phyloP scores from a whole-genome alignment of 2,797 vertebrate genomes.

The Botia almorhae region DNA sequence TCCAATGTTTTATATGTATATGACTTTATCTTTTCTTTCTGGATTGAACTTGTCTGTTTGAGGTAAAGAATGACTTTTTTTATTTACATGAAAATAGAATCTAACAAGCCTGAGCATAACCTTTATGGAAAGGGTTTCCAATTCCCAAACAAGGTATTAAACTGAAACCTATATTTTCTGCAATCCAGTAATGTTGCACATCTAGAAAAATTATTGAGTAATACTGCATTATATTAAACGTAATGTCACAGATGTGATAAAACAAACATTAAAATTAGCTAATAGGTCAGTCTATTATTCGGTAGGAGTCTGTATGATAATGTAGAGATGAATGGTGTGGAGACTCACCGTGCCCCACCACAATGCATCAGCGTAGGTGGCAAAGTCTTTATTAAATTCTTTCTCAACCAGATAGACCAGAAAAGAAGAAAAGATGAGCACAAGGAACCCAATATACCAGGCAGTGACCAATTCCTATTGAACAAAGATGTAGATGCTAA shows the following conservation, averaged over 20 bases:
- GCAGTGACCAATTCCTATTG: slow-evolving; percentile 88
- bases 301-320: neutral
- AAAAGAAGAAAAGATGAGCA: slow-evolving; percentile 90
- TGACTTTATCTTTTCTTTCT: slow-evolving; percentile 3
- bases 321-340: neutral
- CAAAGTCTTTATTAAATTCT: slow-evolving; percentile 85
- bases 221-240: neutral
- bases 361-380: slow-evolving; percentile 88
- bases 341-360: slow-evolving; percentile 89
- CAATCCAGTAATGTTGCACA: slow-evolving; percentile 4
- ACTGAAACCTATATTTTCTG: neutral
- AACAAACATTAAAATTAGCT: slow-evolving; percentile 3
- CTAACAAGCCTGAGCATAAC: neutral
- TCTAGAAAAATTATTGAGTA: neutral
- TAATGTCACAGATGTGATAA: neutral
- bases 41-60: neutral
- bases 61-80: neutral
- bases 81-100: slow-evolving; percentile 31
- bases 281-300: neutral
- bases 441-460: slow-evolving; percentile 91
- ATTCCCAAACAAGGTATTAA: slow-evolving; percentile 29
- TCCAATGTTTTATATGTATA: neutral
- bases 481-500: slow-evolving; percentile 56
- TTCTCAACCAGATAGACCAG: slow-evolving; percentile 90
- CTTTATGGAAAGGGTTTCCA: slow-evolving; percentile 29